phyloP scores from a whole-genome alignment of 2,113 vertebrate genomes.

The Harpagus bidentatus region DNA sequence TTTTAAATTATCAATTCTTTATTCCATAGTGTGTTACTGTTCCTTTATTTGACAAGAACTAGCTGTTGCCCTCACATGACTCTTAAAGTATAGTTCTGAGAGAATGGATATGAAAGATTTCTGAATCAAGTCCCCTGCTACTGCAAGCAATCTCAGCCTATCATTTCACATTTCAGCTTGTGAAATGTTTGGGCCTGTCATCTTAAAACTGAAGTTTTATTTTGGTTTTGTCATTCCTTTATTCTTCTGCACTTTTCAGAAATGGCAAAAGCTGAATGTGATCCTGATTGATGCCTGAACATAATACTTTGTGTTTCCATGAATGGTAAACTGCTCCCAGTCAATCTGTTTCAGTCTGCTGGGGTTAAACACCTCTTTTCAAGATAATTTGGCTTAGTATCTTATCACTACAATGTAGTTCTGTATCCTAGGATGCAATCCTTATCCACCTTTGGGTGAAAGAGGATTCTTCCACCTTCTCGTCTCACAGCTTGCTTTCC shows the following conservation, averaged over 20 bases:
- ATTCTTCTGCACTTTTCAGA: background rate
- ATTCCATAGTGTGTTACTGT: background rate
- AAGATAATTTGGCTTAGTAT: background rate
- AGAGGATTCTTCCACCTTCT: background rate
- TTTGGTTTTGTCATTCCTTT: background rate
- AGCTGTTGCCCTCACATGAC: background rate
- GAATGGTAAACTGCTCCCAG: background rate
- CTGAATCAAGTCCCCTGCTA: background rate
- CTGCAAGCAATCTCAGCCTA: background rate
- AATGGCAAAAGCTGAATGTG: background rate
- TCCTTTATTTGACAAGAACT: background rate
- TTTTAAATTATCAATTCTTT: background rate
- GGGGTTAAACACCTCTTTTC: background rate
- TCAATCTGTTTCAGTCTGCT: background rate
- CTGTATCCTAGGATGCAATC: background rate
- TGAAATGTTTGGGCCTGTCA: background rate
- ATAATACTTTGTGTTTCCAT: background rate
- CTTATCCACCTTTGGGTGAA: background rate
- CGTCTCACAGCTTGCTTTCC: background rate
- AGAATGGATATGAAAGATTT: background rate
- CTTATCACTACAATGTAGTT: background rate
- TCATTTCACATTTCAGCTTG: background rate
- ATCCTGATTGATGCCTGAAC: background rate
- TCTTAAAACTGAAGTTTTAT: background rate
- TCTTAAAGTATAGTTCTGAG: background rate